Percentiles rank a stretch among this genome's conserved stretches.
phyloP scores from a whole-genome alignment of 2,113 vertebrate species.

The Carassius auratus region DNA sequence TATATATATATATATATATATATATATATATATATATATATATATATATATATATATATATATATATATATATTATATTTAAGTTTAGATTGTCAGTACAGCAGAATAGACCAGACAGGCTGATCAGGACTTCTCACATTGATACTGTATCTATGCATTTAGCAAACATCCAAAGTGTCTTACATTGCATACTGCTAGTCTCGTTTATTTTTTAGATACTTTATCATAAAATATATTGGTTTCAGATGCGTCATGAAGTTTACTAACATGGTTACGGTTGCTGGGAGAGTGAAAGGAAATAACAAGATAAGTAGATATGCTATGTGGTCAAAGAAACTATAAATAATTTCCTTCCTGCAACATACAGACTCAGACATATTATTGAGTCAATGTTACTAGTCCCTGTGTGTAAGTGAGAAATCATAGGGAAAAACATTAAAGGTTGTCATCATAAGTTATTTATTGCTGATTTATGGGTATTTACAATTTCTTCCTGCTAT shows the following conservation, averaged over 20 bases:
- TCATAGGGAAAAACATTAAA: neutral
- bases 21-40: too few relatives aligned
- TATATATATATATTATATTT: too few relatives aligned
- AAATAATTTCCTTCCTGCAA: neutral
- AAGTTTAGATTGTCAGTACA: neutral
- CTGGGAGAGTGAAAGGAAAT: neutral
- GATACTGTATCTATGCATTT: neutral
- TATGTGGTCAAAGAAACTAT: neutral
- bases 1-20: too few relatives aligned
- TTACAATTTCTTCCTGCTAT: neutral
- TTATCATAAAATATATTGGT: neutral
- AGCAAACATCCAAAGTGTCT: neutral
- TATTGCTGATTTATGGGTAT: neutral
- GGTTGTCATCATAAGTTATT: neutral
- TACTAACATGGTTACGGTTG: neutral
- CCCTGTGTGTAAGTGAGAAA: neutral
- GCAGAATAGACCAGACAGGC: neutral
- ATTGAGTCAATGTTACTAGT: neutral
- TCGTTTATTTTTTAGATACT: neutral
- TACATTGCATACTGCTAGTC: neutral
- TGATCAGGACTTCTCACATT: neutral
- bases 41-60: too few relatives aligned
- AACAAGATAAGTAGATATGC: neutral
- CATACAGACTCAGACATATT: neutral
- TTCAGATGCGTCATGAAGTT: neutral